Percentiles rank a stretch among this genome's conserved stretches.
phyloP scores from a whole-genome alignment of 2,888 invertebrate genomes.

The Acanthopleura granulata region DNA sequence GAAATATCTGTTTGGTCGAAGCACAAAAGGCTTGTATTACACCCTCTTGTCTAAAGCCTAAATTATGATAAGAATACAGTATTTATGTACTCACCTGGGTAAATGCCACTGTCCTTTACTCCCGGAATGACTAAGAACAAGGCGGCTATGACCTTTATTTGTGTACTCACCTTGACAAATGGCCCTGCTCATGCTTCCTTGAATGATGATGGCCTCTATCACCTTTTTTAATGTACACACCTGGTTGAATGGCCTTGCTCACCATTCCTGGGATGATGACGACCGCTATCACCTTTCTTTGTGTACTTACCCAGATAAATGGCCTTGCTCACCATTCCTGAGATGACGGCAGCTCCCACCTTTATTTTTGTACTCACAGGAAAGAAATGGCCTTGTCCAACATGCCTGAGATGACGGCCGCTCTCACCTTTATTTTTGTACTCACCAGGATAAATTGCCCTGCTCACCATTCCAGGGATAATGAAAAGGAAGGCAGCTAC shows the following conservation, averaged over 20 bases:
- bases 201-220: too few species aligned
- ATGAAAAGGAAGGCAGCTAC: constrained; percentile 8
- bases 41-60: too few species aligned
- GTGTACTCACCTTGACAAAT: too few species aligned
- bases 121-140: not conserved
- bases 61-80: too few species aligned
- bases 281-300: not conserved
- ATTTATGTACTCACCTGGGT: too few species aligned
- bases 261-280: constrained; percentile 1
- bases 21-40: too few species aligned
- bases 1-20: too few species aligned
- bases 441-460: constrained; percentile 1
- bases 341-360: too few species aligned
- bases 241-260: not conserved
- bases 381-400: not conserved
- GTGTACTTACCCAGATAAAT: too few species aligned
- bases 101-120: too few species aligned
- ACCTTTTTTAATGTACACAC: not conserved
- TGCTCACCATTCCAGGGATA: constrained; percentile 2
- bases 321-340: too few species aligned
- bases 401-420: not conserved
- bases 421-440: not conserved
- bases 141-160: not conserved
- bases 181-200: too few species aligned
- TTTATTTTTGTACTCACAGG: not conserved